A percentile compares a stretch with the other conserved stretches of the same genome.
Evolutionary conservation across 2,888 invertebrate species (phyloP).

Genomic region (Melipona bicolor): DNA sequence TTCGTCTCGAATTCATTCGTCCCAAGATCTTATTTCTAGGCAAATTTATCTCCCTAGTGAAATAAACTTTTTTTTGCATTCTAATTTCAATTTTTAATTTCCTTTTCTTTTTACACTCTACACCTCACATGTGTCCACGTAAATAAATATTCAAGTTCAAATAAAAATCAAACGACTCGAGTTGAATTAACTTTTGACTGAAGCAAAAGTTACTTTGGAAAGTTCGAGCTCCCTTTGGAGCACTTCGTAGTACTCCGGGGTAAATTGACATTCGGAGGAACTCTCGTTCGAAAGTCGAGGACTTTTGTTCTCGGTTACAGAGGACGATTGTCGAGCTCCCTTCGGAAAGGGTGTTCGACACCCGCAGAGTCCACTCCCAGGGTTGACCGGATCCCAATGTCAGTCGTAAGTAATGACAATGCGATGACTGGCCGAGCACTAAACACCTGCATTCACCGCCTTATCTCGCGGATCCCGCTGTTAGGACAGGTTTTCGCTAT

Average conservation of each 20-base stretch:
- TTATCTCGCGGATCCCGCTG: constrained; percentile 82
- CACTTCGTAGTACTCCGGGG: no score
- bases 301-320: constrained; percentile 36
- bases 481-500: constrained; percentile 77
- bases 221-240: no score
- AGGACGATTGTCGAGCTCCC: constrained; percentile 36
- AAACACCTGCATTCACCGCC: constrained; percentile 82
- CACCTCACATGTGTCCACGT: no score
- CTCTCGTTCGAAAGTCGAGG: neutral
- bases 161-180: neutral
- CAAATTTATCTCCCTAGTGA: no score
- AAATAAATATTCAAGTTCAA: no score
- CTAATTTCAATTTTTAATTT: no score
- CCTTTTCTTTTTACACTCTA: no score
- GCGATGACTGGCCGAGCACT: constrained; percentile 80
- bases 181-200: neutral
- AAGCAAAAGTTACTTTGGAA: no score
- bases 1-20: neutral
- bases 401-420: constrained; percentile 81
- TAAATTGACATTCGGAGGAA: no score
- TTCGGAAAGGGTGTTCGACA: constrained; percentile 67
- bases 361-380: constrained; percentile 67
- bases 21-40: no score
- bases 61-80: no score
- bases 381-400: constrained; percentile 59